Evolutionary conservation across 2,888 invertebrate genomes (phyloP).

Genomic region (Achlya flavicornis): DNA sequence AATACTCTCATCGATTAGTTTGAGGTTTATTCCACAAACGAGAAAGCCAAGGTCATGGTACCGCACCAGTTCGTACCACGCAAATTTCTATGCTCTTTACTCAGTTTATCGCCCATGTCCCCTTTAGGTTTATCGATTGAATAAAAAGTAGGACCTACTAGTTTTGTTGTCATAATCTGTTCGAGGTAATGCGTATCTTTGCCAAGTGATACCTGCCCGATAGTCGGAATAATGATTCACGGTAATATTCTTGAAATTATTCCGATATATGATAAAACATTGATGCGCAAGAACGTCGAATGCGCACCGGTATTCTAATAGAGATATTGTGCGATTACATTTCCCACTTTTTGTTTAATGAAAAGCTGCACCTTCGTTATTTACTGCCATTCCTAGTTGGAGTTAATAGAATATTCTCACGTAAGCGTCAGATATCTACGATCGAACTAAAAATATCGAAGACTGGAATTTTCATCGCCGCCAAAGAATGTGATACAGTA

Average conservation of each 20-base stretch:
- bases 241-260: not conserved
- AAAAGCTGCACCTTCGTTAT: constrained; percentile 42
- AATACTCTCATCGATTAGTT: constrained; percentile 68
- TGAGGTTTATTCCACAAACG: constrained; percentile 60
- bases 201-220: not conserved
- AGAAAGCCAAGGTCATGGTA: constrained; percentile 73
- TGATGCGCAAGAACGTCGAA: not conserved
- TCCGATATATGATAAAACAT: not conserved
- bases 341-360: constrained; percentile 41
- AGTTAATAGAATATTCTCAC: constrained; percentile 51
- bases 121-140: constrained; percentile 40
- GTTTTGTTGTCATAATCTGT: constrained; percentile 9
- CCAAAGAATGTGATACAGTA: constrained; percentile 50
- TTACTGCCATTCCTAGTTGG: constrained; percentile 39
- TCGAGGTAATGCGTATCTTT: constrained; percentile 9
- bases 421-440: constrained; percentile 48
- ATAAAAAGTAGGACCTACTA: constrained; percentile 29
- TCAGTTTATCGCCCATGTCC: constrained; percentile 54
- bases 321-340: constrained; percentile 27
- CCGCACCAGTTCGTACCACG: constrained; percentile 80
- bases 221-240: not conserved
- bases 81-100: constrained; percentile 61
- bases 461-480: constrained; percentile 56
- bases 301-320: not conserved
- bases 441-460: constrained; percentile 59